Percentiles rank a stretch among this genome's conserved stretches.
Conservation (phyloP, 2,888 invertebrate genomes). For the Rhodophaea formosa region DNA sequence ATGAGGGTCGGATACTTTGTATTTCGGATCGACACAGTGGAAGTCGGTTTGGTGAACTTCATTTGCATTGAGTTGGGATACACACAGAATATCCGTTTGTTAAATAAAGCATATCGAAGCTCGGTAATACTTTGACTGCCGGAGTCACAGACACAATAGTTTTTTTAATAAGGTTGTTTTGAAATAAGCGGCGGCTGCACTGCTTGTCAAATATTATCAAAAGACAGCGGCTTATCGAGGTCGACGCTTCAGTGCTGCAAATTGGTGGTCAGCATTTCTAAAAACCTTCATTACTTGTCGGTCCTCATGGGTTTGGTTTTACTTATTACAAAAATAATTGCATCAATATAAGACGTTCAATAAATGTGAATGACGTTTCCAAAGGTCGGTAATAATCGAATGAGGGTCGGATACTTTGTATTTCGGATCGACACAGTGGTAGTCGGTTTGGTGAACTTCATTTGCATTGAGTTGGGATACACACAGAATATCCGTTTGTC, state of each 20-base stretch:
- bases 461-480: conserved; percentile 4
- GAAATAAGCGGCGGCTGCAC: too few species aligned
- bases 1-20: conserved; percentile 28
- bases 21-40: conserved; percentile 29
- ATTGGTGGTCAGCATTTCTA: too few species aligned
- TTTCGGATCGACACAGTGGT: conserved; percentile 29
- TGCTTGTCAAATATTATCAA: too few species aligned
- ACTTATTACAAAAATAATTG: not conserved
- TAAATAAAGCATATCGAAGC: too few species aligned
- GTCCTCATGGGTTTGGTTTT: too few species aligned
- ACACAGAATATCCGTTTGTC: conserved; percentile 5
- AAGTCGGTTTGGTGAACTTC: conserved; percentile 5
- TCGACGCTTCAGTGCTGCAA: too few species aligned
- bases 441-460: conserved; percentile 7
- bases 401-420: conserved; percentile 26
- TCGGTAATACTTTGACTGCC: too few species aligned
- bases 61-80: conserved; percentile 5
- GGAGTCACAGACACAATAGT: too few species aligned
- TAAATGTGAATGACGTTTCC: conserved; percentile 32
- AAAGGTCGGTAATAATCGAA: conserved; percentile 40
- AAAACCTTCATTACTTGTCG: too few species aligned
- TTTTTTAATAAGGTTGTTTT: too few species aligned
- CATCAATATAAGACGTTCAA: conserved; percentile 23
- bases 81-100: conserved; percentile 6
- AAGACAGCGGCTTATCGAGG: too few species aligned